These are phyloP conservation scores for Diplolepis rosae DNA, from an alignment of 2,888 invertebrate genomes.

Conservation along the genomic window DNA sequence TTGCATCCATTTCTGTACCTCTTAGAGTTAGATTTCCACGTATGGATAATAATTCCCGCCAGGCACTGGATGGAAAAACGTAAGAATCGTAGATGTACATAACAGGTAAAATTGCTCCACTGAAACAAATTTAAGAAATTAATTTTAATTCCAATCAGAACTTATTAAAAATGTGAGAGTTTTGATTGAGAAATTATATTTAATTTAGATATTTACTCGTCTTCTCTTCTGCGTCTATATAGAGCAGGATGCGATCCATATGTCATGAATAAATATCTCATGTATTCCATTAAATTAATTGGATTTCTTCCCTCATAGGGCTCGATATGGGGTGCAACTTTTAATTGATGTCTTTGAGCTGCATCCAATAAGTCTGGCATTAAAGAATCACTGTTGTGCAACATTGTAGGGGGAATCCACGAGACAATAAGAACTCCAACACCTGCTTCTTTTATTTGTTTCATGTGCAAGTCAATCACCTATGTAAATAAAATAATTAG, in stretches of 20 bases:
- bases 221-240: conserved; percentile 74
- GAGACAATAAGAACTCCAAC: conserved; percentile 75
- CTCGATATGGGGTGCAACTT: conserved; percentile 78
- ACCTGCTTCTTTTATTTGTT: conserved; percentile 77
- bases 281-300: conserved; percentile 74
- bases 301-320: conserved; percentile 76
- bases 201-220: conserved; percentile 54
- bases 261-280: conserved; percentile 72
- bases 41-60: conserved; percentile 75
- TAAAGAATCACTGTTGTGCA: conserved; percentile 72
- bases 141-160: background rate
- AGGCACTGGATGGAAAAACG: conserved; percentile 75
- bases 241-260: conserved; percentile 77
- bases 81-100: conserved; percentile 81
- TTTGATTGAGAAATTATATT: background rate
- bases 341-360: conserved; percentile 74
- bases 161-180: background rate
- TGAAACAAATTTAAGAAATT: conserved; percentile 42
- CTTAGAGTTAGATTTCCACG: conserved; percentile 75
- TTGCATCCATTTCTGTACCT: conserved; percentile 76
- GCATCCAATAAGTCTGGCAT: conserved; percentile 70
- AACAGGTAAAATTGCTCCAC: conserved; percentile 75
- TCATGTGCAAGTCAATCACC: conserved; percentile 75
- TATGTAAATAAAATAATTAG: conserved; percentile 4
- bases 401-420: conserved; percentile 75